Conservation (phyloP, 2,113 vertebrate species). For the Leptobrachium ailaonicum region DNA sequence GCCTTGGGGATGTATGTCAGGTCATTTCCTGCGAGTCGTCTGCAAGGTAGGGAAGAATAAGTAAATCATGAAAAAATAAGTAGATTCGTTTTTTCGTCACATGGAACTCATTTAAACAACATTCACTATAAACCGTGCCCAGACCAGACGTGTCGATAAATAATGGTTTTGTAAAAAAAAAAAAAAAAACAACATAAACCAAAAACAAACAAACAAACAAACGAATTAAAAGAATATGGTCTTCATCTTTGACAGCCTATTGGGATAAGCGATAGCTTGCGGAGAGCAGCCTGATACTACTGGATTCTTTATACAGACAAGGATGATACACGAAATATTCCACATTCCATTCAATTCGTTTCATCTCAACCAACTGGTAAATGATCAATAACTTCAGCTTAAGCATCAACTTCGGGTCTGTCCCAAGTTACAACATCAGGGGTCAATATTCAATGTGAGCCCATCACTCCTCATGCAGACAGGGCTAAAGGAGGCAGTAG, state of each 20-base stretch:
- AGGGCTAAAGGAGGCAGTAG: too few species aligned
- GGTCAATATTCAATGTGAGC: too few species aligned
- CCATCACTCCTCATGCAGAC: too few species aligned
- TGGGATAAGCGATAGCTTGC: too few species aligned
- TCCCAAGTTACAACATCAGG: too few species aligned
- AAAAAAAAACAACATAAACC: not conserved
- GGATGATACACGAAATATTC: too few species aligned
- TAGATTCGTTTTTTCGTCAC: conserved; percentile 64
- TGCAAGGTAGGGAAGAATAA: conserved; percentile 65
- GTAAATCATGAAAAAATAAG: conserved; percentile 45
- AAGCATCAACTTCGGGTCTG: too few species aligned
- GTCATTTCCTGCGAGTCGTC: conserved; percentile 90
- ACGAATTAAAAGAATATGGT: not conserved
- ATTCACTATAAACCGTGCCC: conserved; percentile 46
- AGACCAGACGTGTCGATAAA: conserved; percentile 56
- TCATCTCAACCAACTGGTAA: too few species aligned
- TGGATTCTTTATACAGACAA: too few species aligned
- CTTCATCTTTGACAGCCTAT: not conserved
- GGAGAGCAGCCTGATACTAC: too few species aligned
- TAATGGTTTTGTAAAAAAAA: conserved; percentile 53
- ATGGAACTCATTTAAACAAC: conserved; percentile 63
- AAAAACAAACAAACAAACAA: not conserved
- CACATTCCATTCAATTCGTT: too few species aligned
- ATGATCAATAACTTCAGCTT: too few species aligned
- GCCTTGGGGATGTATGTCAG: conserved; percentile 85